Conservation (phyloP, 35 echinoderm and acorn worm genomes). For the Heliocidaris tuberculata region DNA sequence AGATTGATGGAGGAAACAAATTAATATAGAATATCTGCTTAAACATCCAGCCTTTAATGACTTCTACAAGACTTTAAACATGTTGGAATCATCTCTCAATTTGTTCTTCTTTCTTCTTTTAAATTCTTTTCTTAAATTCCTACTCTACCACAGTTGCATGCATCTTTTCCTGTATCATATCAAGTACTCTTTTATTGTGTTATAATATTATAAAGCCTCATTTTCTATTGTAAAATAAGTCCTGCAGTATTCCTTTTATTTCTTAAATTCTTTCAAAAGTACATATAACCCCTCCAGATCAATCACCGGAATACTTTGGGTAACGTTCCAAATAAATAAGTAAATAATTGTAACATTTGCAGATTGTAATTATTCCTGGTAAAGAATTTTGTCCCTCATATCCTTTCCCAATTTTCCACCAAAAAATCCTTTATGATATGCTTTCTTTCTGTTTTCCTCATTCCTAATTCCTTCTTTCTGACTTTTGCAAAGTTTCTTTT, state of each 20-base stretch:
- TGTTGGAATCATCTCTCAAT: background rate
- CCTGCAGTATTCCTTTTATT: background rate
- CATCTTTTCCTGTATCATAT: background rate
- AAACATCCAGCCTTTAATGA: background rate
- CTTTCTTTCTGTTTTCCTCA: too few species aligned
- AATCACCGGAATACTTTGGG: background rate
- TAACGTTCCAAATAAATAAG: too few species aligned
- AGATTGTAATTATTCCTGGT: too few species aligned
- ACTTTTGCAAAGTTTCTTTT: background rate
- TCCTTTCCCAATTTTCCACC: too few species aligned
- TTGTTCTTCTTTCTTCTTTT: background rate
- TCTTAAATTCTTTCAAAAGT: background rate
- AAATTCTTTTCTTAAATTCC: background rate
- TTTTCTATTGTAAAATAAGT: background rate
- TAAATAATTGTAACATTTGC: too few species aligned
- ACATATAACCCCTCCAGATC: background rate
- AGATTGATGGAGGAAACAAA: background rate
- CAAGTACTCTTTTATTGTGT: background rate
- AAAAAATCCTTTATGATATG: too few species aligned
- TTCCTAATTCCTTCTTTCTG: background rate
- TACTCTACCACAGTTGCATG: background rate
- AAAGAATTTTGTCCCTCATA: too few species aligned
- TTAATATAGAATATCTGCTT: background rate
- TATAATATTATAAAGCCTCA: too few species aligned
- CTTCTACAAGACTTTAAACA: background rate